Conservation (phyloP, 1,140 invertebrate genomes). For the Pantala flavescens region DNA sequence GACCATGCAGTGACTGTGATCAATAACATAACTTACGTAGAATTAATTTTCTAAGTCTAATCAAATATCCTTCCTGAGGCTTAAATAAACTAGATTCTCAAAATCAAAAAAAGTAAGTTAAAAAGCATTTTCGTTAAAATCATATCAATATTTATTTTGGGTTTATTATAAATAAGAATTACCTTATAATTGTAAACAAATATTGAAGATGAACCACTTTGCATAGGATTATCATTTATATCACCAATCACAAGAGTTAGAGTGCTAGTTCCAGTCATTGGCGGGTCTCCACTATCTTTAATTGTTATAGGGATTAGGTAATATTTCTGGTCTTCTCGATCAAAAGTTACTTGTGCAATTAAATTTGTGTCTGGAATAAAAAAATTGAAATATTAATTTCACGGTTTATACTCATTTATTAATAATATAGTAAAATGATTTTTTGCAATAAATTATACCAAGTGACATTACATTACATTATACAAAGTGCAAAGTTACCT, state of each 20-base stretch:
- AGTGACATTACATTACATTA: too few species aligned
- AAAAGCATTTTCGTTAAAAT: too few species aligned
- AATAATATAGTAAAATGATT: too few species aligned
- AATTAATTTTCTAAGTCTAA: too few species aligned
- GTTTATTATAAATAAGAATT: slow-evolving; percentile 21
- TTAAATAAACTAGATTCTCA: too few species aligned
- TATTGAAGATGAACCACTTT: slow-evolving; percentile 68
- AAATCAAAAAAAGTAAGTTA: too few species aligned
- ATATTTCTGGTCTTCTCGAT: slow-evolving; percentile 78
- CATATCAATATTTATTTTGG: too few species aligned
- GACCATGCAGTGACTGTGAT: too few species aligned
- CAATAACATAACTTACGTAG: too few species aligned
- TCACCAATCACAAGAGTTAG: slow-evolving; percentile 82
- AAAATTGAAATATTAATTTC: slow-evolving; percentile 18
- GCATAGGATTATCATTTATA: slow-evolving; percentile 79
- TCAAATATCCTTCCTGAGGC: neutral
- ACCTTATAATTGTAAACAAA: slow-evolving; percentile 86
- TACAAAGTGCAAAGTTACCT: slow-evolving; percentile 32
- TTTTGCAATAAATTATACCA: too few species aligned
- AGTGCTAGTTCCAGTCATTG: slow-evolving; percentile 59
- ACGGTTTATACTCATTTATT: too few species aligned
- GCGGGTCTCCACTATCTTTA: slow-evolving; percentile 63
- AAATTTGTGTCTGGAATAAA: slow-evolving; percentile 10
- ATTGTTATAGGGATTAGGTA: slow-evolving; percentile 82
- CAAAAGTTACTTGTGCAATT: slow-evolving; percentile 51